Base-by-base conservation (phyloP, 2,113 vertebrate genomes). In the human region DNA sequence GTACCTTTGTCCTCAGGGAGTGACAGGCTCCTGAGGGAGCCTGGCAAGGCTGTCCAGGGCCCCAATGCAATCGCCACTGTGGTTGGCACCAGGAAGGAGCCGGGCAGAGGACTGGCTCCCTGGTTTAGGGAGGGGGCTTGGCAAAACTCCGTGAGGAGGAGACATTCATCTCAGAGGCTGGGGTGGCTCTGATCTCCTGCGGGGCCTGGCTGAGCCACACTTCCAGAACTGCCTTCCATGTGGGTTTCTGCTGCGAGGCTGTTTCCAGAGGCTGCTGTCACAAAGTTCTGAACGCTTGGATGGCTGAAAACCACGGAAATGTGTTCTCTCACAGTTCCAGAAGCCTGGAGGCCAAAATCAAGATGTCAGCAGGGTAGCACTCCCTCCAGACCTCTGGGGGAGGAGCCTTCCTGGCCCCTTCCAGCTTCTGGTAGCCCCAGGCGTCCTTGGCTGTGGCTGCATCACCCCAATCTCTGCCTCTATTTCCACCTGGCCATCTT, bases 11-110 rank as follows among this genome's bases (percentile, higher is more conserved):
- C 40, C 52, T 48, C 8, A 2, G 27, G 27, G 55, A 64, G 17
- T 0, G 3, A 4, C 0, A 6, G 57, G 30, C 8, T 0, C 10
- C 38, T 6, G 2, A 12, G 57, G n/a, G 16, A 70, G 25, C 22
- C 2, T 3, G 11, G 2, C 18, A 12, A 27, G 1, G 10, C 27
- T 3, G 23, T 5, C 11, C 43, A 27, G 43, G 18, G 50, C 14
- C n/a, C 27, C 3, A 2, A 4, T 0, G 3, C 10, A 27, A 45
- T 14, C 1, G 0, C 5, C 23, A 0, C 0, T 18, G 1, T 12
- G 59, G 35, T 4, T 10, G 2, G 75, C 30, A 4, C 35, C 25
- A 43, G 66, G 59, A 40, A 73, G 82, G 9, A 23, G 45, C 2
- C 17, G 5, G 10, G 14, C 75, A 32, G 30, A 35, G 25, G 23